Percentiles rank a stretch among this genome's conserved stretches.
These are phyloP conservation scores for Beris chalybata DNA, from an alignment of 2,888 invertebrate species.

Conservation along the genomic window DNA sequence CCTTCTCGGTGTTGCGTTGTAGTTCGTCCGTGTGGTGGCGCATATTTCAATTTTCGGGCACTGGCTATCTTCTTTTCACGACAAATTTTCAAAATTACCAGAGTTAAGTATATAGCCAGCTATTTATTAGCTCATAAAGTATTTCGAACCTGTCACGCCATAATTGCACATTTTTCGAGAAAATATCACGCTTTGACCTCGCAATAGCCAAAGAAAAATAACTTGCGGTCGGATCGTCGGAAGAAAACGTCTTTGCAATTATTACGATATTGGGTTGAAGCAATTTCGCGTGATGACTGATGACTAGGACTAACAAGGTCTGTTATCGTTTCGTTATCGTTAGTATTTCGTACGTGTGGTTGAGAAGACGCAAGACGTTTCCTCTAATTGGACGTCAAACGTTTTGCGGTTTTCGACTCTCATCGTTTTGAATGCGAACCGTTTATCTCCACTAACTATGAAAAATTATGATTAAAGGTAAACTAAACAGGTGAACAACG, in stretches of 20 bases:
- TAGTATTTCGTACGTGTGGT: not conserved
- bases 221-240: constrained; percentile 12
- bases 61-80: no score
- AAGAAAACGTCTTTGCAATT: not conserved
- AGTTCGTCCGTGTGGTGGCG: no score
- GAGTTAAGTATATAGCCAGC: no score
- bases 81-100: no score
- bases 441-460: constrained; percentile 16
- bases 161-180: not conserved
- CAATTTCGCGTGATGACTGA: constrained; percentile 30
- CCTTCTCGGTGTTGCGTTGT: no score
- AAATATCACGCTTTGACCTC: constrained; percentile 11
- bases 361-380: constrained; percentile 18
- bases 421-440: not conserved
- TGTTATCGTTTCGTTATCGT: constrained; percentile 28
- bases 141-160: no score
- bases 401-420: constrained; percentile 15
- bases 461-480: no score
- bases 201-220: not conserved
- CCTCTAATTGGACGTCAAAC: constrained; percentile 28
- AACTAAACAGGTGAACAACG: no score
- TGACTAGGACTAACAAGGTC: constrained; percentile 30
- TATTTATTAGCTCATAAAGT: no score
- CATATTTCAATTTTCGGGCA: no score
- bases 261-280: not conserved